Conservation (phyloP, 2,888 invertebrate genomes). For the Gonocerus acuteangulatus region DNA sequence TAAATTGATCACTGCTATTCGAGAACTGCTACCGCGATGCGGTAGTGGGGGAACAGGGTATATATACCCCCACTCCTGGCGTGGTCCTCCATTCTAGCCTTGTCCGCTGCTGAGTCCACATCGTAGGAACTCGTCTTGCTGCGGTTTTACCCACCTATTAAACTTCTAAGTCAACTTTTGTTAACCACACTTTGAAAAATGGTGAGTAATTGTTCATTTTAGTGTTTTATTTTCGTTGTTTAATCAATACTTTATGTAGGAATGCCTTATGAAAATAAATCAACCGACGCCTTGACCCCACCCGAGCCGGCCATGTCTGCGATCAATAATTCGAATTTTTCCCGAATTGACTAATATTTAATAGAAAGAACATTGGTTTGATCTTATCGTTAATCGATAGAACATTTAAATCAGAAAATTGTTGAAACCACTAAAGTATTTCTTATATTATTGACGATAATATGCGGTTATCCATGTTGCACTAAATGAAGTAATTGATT, state of each 20-base stretch:
- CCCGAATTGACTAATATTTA: not conserved
- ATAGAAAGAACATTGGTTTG: not conserved
- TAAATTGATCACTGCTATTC: too few species aligned
- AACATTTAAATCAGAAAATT: too few species aligned
- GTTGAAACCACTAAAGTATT: too few species aligned
- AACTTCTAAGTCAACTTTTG: not conserved
- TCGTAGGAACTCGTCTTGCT: not conserved
- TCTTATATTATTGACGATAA: too few species aligned
- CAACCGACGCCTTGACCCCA: not conserved
- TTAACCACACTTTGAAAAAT: not conserved
- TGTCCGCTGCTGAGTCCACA: conserved; percentile 1
- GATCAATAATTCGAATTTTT: not conserved
- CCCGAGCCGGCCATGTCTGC: not conserved
- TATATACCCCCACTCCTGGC: conserved; percentile 10
- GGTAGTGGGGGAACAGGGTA: not conserved
- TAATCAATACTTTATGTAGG: not conserved
- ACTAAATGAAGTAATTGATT: too few species aligned
- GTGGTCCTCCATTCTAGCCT: not conserved
- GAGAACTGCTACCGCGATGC: too few species aligned
- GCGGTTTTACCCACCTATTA: not conserved
- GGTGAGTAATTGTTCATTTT: conserved; percentile 2
- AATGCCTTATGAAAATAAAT: not conserved
- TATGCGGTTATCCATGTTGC: too few species aligned
- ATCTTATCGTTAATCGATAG: too few species aligned
- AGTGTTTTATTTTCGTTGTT: not conserved